Conservation (phyloP, 2,888 invertebrate species). For the Lampropteryx suffumata region DNA sequence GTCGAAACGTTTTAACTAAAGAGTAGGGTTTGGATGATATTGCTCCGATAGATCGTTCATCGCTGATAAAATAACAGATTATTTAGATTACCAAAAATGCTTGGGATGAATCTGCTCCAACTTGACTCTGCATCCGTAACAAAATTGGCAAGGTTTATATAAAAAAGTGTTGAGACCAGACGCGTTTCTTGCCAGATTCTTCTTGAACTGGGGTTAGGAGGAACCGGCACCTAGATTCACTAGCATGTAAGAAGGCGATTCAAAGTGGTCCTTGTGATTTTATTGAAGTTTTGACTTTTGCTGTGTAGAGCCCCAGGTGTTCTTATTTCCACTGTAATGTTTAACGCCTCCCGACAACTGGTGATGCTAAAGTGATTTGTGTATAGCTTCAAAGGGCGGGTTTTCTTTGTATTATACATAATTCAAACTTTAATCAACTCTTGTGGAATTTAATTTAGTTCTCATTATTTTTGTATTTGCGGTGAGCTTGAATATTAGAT, state of each 20-base stretch:
- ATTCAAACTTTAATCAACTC: constrained; percentile 19
- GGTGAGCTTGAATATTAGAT: constrained; percentile 3
- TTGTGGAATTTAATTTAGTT: constrained; percentile 5
- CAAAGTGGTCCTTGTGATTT: too few species aligned
- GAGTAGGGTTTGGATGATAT: neutral
- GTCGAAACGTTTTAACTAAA: too few species aligned
- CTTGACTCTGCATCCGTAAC: too few species aligned
- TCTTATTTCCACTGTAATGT: neutral
- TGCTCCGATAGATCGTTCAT: neutral
- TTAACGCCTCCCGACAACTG: neutral
- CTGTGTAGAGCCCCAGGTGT: neutral
- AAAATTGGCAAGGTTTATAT: too few species aligned
- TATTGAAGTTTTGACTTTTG: neutral
- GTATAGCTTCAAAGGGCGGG: constrained; percentile 8
- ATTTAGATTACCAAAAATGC: too few species aligned
- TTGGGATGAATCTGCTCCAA: too few species aligned
- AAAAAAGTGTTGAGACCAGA: too few species aligned
- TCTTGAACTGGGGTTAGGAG: too few species aligned
- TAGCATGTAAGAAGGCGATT: too few species aligned
- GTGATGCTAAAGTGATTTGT: constrained; percentile 4
- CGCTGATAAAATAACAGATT: too few species aligned
- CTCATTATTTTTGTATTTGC: constrained; percentile 6
- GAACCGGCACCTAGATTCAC: too few species aligned
- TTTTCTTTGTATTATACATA: constrained; percentile 1
- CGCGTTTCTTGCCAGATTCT: too few species aligned